These are phyloP conservation scores for Ciona savignyi DNA, from an alignment of 23 tunicate genomes.

Conservation along the genomic window DNA sequence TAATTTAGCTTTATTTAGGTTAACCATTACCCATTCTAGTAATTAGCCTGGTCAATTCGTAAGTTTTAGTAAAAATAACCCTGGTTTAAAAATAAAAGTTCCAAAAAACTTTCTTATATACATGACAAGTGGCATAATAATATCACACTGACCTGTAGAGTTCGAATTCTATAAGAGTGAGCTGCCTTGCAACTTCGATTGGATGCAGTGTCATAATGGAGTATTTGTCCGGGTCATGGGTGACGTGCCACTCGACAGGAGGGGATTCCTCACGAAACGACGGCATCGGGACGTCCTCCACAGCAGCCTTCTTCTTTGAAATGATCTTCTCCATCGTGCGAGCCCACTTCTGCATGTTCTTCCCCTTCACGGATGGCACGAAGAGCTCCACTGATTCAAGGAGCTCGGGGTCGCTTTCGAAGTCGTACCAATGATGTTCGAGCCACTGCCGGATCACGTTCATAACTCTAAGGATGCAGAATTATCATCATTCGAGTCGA, in stretches of 20 bases:
- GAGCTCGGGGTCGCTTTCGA: slow-evolving; percentile 45
- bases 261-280: slow-evolving; percentile 60
- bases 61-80: too few species aligned
- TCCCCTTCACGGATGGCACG: slow-evolving; percentile 41
- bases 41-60: too few species aligned
- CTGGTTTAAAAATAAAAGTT: too few species aligned
- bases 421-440: slow-evolving; percentile 93
- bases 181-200: slow-evolving; percentile 87
- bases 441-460: slow-evolving; percentile 92
- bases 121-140: too few species aligned
- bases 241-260: slow-evolving; percentile 72
- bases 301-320: slow-evolving; percentile 35
- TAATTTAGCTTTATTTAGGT: too few species aligned
- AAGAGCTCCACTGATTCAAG: slow-evolving; percentile 39
- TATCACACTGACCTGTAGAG: slow-evolving; percentile 77
- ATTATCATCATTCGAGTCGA: too few species aligned
- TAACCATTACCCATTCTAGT: too few species aligned
- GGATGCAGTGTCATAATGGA: slow-evolving; percentile 85
- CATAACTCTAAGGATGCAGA: slow-evolving; percentile 58
- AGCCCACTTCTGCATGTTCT: slow-evolving; percentile 73
- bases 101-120: too few species aligned
- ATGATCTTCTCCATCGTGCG: slow-evolving; percentile 65
- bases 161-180: slow-evolving; percentile 70
- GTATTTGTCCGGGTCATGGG: slow-evolving; percentile 53
- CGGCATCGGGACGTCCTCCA: slow-evolving; percentile 30